These are phyloP conservation scores for Nematostella vectensis DNA, from an alignment of 92 coral and sea anemone species.

Conservation along the genomic window DNA sequence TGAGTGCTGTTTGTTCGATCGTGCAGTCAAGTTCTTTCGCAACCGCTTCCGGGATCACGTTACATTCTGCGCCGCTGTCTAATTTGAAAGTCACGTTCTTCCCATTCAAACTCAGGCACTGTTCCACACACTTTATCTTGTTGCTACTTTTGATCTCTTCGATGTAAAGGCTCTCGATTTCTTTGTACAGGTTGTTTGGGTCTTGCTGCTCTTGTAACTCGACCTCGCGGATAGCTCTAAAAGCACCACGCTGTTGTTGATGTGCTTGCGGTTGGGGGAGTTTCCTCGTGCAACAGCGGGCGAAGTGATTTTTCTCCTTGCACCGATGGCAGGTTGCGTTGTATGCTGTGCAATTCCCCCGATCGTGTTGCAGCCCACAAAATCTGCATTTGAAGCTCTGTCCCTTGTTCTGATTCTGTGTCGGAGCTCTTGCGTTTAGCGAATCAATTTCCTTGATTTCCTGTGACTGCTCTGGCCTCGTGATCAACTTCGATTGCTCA, in stretches of 20 bases:
- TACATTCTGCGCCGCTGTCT: slow-evolving; percentile 30
- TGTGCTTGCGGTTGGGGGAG: slow-evolving; percentile 1
- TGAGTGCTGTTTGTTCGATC: slow-evolving; percentile 13
- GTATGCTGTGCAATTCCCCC: slow-evolving; percentile 12
- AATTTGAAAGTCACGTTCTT: slow-evolving; percentile 15
- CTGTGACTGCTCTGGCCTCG: slow-evolving; percentile 1
- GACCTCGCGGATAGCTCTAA: slow-evolving; percentile 16
- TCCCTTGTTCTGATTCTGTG: neutral
- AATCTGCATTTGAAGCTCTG: slow-evolving; percentile 30
- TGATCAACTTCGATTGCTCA: slow-evolving; percentile 27
- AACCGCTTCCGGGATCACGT: slow-evolving; percentile 10
- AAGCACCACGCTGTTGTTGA: slow-evolving; percentile 7
- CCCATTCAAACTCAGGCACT: neutral
- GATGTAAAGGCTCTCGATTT: neutral
- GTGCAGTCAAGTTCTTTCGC: slow-evolving; percentile 15
- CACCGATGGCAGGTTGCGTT: slow-evolving; percentile 20
- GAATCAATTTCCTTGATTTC: neutral
- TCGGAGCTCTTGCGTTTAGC: neutral
- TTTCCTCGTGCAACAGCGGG: slow-evolving; percentile 27
- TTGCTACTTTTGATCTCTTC: neutral
- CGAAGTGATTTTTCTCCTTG: slow-evolving; percentile 29
- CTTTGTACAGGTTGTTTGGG: slow-evolving; percentile 1
- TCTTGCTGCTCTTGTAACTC: slow-evolving; percentile 8
- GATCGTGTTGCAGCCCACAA: slow-evolving; percentile 25
- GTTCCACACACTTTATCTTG: neutral